Percentiles rank a stretch among this genome's conserved stretches.
These are phyloP conservation scores for Psettodes erumei DNA, from an alignment of 2,113 vertebrate species.

Conservation along the genomic window DNA sequence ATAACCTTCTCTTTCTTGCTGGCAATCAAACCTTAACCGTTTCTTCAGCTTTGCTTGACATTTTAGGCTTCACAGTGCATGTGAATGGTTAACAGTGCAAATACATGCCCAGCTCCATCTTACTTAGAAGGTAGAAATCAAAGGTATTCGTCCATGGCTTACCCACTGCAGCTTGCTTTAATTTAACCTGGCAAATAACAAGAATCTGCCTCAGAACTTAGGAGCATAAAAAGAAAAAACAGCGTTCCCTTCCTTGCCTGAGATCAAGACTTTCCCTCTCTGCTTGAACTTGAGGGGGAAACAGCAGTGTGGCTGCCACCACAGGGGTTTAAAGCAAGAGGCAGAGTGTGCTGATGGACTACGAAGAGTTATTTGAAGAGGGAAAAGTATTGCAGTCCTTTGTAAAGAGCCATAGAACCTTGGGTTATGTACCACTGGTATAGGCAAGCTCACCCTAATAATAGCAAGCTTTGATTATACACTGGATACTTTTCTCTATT, in stretches of 20 bases:
- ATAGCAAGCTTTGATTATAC: conserved; percentile 16
- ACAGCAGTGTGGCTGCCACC: conserved; percentile 10
- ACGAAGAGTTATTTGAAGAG: conserved; percentile 3
- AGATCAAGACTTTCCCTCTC: conserved; percentile 47
- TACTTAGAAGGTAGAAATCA: conserved; percentile 25
- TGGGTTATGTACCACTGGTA: conserved; percentile 6
- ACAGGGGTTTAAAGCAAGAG: conserved; percentile 48
- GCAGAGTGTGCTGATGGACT: conserved; percentile 11
- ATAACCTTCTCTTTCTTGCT: conserved; percentile 13
- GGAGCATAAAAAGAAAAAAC: neutral
- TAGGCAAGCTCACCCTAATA: neutral
- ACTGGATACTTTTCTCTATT: conserved; percentile 1
- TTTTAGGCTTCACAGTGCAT: conserved; percentile 30
- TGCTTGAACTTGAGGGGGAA: conserved; percentile 21
- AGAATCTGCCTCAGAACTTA: conserved; percentile 22
- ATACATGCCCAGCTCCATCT: conserved; percentile 1
- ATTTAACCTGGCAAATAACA: conserved; percentile 55
- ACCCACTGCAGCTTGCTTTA: conserved; percentile 47
- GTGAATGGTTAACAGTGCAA: conserved; percentile 27
- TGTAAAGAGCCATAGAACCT: neutral
- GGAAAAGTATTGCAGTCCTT: neutral
- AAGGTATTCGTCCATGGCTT: conserved; percentile 35
- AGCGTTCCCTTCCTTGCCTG: neutral
- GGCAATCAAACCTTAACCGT: conserved; percentile 9
- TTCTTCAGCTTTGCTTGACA: conserved; percentile 12